Percentiles rank a stretch among this genome's conserved stretches.
Conservation (phyloP, 2,113 vertebrate genomes). For the Oryzias melastigma region DNA sequence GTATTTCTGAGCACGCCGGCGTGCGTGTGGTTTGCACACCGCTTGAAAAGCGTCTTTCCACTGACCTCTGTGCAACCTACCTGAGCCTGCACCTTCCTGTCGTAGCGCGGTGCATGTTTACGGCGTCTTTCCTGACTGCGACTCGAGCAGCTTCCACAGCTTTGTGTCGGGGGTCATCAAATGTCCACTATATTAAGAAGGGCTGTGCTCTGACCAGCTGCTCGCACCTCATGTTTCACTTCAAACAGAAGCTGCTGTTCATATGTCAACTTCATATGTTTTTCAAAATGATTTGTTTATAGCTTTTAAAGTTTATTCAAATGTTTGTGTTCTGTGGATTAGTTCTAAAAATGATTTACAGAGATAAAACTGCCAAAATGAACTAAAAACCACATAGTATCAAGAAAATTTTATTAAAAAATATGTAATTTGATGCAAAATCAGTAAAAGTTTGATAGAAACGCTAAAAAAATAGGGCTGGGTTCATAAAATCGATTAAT, state of each 20-base stretch:
- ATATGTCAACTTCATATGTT: too few species aligned
- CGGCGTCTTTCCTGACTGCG: constrained; percentile 12
- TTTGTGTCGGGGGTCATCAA: constrained; percentile 20
- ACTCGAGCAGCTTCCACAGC: constrained; percentile 11
- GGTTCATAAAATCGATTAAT: too few species aligned
- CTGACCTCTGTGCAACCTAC: constrained; percentile 39
- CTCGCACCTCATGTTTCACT: constrained; percentile 31
- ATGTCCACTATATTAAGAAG: constrained; percentile 44
- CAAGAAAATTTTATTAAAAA: too few species aligned
- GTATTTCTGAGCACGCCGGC: constrained; percentile 36
- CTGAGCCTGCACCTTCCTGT: constrained; percentile 31
- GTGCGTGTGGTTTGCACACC: background rate
- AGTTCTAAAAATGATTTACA: too few species aligned
- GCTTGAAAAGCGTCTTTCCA: background rate
- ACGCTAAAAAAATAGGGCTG: too few species aligned
- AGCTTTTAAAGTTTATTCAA: too few species aligned
- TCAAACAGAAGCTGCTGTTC: constrained; percentile 10
- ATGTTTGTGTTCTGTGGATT: too few species aligned
- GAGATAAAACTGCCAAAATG: too few species aligned
- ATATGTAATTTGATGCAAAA: too few species aligned
- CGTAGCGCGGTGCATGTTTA: constrained; percentile 18
- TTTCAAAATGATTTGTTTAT: background rate
- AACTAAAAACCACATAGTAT: too few species aligned
- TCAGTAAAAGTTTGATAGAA: too few species aligned
- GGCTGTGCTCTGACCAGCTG: constrained; percentile 11